These are phyloP conservation scores for Nematolebias whitei DNA, from an alignment of 2,113 vertebrate genomes.

Conservation along the genomic window DNA sequence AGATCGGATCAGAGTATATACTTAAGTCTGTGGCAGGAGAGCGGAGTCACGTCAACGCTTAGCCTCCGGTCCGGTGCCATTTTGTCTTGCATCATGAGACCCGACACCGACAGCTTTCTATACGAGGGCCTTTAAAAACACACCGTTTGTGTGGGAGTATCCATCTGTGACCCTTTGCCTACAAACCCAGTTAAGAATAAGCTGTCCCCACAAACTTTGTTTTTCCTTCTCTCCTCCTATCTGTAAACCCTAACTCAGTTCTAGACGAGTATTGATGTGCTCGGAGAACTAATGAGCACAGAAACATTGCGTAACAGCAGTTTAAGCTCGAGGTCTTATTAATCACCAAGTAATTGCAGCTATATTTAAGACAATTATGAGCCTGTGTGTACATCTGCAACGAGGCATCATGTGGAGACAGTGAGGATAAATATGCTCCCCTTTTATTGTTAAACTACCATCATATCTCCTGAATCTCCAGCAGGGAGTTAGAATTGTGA, in stretches of 20 bases:
- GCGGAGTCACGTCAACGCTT: conserved; percentile 26
- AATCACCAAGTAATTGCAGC: conserved; percentile 11
- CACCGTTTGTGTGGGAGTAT: conserved; percentile 42
- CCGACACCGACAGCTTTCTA: conserved; percentile 60
- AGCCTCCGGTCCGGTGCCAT: conserved; percentile 50
- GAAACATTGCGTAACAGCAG: conserved; percentile 10
- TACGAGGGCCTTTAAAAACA: conserved; percentile 50
- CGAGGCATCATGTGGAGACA: not conserved
- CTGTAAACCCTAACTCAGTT: conserved; percentile 24
- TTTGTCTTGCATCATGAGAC: conserved; percentile 64
- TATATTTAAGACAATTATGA: conserved; percentile 13
- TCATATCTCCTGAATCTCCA: too few relatives aligned
- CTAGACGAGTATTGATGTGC: not conserved
- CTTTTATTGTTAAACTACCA: too few relatives aligned
- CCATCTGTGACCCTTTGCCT: conserved; percentile 55
- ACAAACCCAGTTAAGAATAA: conserved; percentile 45
- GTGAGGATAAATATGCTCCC: too few relatives aligned
- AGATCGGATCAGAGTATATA: conserved; percentile 20
- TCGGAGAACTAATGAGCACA: conserved; percentile 4
- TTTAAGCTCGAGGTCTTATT: conserved; percentile 6
- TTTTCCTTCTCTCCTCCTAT: conserved; percentile 12
- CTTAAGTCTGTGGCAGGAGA: conserved; percentile 8
- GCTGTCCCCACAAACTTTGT: conserved; percentile 28
- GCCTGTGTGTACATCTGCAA: not conserved
- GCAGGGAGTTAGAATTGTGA: not conserved